These are phyloP conservation scores for Leptura quadrifasciata DNA, from an alignment of 2,888 invertebrate species.

Conservation along the genomic window DNA sequence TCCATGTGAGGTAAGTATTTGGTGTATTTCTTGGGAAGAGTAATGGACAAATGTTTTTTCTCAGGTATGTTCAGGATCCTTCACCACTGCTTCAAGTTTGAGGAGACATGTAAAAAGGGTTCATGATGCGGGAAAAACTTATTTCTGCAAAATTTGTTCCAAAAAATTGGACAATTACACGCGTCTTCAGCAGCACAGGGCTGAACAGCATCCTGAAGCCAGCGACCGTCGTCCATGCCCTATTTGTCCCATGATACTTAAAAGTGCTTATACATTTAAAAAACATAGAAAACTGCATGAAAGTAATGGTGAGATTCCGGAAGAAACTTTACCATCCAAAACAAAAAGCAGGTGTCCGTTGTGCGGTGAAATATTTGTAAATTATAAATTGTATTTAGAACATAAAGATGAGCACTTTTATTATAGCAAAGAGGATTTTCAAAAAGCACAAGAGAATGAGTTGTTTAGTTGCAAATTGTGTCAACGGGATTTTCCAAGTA, in stretches of 20 bases:
- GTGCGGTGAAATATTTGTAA: neutral
- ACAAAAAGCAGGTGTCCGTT: neutral
- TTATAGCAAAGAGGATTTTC: slow-evolving; percentile 13
- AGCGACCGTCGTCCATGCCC: neutral
- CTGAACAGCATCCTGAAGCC: neutral
- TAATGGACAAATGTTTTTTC: neutral
- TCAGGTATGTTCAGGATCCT: slow-evolving; percentile 9
- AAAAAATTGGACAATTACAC: neutral
- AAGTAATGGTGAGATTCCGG: neutral
- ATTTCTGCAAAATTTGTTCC: neutral
- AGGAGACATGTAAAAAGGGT: slow-evolving; percentile 8
- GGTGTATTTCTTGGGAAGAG: neutral
- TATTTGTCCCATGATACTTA: neutral
- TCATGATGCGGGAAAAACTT: slow-evolving; percentile 11
- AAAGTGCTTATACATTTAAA: neutral
- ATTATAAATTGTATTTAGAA: neutral
- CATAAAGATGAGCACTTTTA: neutral
- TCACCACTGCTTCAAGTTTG: slow-evolving; percentile 7
- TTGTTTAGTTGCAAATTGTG: slow-evolving; percentile 5
- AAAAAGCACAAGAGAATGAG: neutral
- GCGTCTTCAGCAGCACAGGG: neutral
- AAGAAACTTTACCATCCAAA: neutral
- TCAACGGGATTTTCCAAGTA: neutral
- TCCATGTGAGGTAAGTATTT: slow-evolving; percentile 8
- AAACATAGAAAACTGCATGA: neutral